Evolutionary conservation across 2,888 invertebrate genomes (phyloP), one percentile per base, ranked within the genome.

Genomic region (Trissolcus japonicus): DNA sequence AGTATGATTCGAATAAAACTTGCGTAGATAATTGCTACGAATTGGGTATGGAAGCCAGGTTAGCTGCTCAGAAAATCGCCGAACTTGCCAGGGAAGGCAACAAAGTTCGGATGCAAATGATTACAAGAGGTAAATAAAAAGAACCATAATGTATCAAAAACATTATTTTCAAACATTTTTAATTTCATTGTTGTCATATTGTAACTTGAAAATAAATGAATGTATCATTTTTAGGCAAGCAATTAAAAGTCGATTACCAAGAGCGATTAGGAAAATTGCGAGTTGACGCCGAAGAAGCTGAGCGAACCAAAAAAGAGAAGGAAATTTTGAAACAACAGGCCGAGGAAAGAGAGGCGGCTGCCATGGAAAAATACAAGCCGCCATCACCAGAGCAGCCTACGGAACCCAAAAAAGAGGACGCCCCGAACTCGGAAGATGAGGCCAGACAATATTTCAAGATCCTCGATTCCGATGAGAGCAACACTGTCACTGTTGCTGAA

Each of bases 11-110:
- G 6, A 90, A 90, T 17, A 89, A 90, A 13, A 89, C 89, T n/a
- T 98, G 98, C 86, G 80, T 90, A 0, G 95, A 97, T 87, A 94
- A 92, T 69, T 98, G 98, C 86, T 91, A 92, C 72, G 96, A 96
- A 85, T 89, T 97, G 63, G 96, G 96, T 0, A 91, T 91, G 80
- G 94, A 93, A 80, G 96, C 96, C 0, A 91, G 94, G 79, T 92
- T 93, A 57, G 93, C 94, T 81, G 94, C 95, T 0, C 94, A 94
- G 82, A 92, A 93, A 79, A 89, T 92, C 67, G 93, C 94, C 0
- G 94, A 95, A 83, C 89, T 97, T 9, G 91, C 94, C 66, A 94
- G 93, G 86, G 93, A 94, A 80, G 99, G 99, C 11, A 94, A 92
- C 83, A 93, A 94, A 80, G 90, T 95, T 72, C 91, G 95, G 79